These are phyloP conservation scores for Astyanax mexicanus DNA, from an alignment of 2,797 vertebrate genomes.

Conservation along the genomic window DNA sequence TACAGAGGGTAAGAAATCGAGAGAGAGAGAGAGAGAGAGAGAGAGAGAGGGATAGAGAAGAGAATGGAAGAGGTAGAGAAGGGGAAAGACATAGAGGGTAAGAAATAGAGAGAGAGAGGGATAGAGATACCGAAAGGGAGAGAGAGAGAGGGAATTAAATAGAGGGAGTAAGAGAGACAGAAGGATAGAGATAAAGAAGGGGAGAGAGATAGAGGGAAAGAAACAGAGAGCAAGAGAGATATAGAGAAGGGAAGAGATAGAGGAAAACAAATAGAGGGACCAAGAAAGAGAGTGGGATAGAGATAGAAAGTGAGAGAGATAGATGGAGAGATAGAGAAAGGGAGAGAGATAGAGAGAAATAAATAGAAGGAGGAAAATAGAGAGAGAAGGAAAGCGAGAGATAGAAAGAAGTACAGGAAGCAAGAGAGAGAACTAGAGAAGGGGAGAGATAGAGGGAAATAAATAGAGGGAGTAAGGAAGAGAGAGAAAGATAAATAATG, in stretches of 20 bases:
- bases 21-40: too few species aligned
- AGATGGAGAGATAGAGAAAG: not conserved
- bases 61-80: slow-evolving; percentile 1
- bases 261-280: slow-evolving; percentile 13
- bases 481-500: not conserved
- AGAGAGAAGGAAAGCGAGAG: slow-evolving; percentile 48
- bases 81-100: too few species aligned
- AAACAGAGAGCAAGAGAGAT: slow-evolving; percentile 67
- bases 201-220: slow-evolving; percentile 15
- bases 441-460: slow-evolving; percentile 15
- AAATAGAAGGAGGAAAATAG: slow-evolving; percentile 62
- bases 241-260: not conserved
- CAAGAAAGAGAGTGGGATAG: slow-evolving; percentile 15
- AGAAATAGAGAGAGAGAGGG: slow-evolving; percentile 1
- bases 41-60: not conserved
- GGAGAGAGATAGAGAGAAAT: not conserved
- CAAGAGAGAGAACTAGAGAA: too few species aligned
- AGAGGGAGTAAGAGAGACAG: too few species aligned
- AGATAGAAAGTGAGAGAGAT: slow-evolving; percentile 66
- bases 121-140: not conserved
- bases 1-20: too few species aligned
- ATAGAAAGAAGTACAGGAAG: too few species aligned
- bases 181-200: slow-evolving; percentile 9
- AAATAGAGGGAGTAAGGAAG: slow-evolving; percentile 65
- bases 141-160: too few species aligned